Evolutionary conservation across 2,888 invertebrate species (phyloP).

Genomic region (Nasonovia ribisnigri): DNA sequence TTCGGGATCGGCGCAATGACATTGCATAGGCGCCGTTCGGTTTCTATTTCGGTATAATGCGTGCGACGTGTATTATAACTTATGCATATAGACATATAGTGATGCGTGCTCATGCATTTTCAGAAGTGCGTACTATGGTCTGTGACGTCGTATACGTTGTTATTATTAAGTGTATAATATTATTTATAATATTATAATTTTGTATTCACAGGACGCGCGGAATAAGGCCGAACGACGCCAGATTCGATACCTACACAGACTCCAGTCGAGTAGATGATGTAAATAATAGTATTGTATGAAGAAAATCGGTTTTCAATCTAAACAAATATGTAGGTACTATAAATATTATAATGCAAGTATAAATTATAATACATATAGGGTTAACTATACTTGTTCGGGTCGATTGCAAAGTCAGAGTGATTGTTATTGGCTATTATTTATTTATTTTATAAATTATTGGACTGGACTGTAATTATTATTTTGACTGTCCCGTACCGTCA

Average conservation of each 20-base stretch:
- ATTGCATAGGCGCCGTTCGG: not conserved
- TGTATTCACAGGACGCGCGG: not conserved
- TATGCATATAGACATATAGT: not conserved
- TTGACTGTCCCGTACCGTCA: not conserved
- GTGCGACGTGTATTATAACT: not conserved
- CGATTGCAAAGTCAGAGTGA: not conserved
- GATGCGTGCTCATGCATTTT: slow-evolving; percentile 43
- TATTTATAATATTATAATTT: not conserved
- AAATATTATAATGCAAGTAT: too few species aligned
- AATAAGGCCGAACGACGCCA: not conserved
- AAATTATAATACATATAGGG: too few species aligned
- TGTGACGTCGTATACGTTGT: not conserved
- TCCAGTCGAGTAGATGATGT: not conserved
- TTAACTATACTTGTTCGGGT: not conserved
- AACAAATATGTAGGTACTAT: not conserved
- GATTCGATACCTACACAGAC: not conserved
- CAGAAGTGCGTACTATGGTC: not conserved
- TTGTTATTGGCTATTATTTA: not conserved
- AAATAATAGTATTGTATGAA: not conserved
- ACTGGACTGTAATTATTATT: not conserved
- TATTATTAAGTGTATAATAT: not conserved
- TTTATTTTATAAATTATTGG: not conserved
- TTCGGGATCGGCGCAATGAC: not conserved
- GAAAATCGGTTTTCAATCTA: not conserved
- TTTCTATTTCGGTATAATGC: slow-evolving; percentile 32